Evolutionary conservation across 2,113 vertebrate species (phyloP).

Genomic region (Beaufortia kweichowensis): DNA sequence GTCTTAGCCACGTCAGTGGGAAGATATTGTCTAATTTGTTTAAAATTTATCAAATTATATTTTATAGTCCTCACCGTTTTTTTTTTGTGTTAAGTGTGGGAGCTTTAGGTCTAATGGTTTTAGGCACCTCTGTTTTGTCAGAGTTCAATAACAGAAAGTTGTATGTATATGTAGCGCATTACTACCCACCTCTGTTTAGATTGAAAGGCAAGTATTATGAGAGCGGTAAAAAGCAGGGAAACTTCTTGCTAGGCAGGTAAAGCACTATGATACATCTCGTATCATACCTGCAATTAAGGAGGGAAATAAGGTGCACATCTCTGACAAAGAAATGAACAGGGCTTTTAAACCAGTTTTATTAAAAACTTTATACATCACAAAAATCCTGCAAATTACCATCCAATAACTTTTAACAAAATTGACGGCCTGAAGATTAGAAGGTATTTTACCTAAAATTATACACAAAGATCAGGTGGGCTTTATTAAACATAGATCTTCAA

Average conservation of each 20-base stretch:
- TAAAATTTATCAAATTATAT: too few relatives aligned
- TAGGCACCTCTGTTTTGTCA: too few relatives aligned
- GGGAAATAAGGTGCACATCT: neutral
- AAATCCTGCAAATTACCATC: neutral
- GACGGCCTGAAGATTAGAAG: neutral
- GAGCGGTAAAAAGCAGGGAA: slow-evolving; percentile 3
- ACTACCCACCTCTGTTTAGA: too few relatives aligned
- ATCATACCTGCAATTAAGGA: neutral
- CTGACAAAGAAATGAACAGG: neutral
- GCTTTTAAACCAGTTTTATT: neutral
- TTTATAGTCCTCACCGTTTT: too few relatives aligned
- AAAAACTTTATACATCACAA: neutral
- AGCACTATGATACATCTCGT: neutral
- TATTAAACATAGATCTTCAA: neutral
- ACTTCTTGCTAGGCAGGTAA: neutral
- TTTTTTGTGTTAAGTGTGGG: too few relatives aligned
- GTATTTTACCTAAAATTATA: neutral
- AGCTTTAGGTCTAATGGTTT: too few relatives aligned
- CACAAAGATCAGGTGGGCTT: neutral
- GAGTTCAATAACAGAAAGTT: too few relatives aligned
- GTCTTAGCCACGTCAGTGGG: too few relatives aligned
- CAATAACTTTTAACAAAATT: too few relatives aligned
- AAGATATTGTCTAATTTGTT: too few relatives aligned
- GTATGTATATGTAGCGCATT: too few relatives aligned
- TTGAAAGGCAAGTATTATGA: too few relatives aligned